Conservation (phyloP, 30 jellyfish, hydroid and myxozoan genomes). For the Clytia hemisphaerica region DNA sequence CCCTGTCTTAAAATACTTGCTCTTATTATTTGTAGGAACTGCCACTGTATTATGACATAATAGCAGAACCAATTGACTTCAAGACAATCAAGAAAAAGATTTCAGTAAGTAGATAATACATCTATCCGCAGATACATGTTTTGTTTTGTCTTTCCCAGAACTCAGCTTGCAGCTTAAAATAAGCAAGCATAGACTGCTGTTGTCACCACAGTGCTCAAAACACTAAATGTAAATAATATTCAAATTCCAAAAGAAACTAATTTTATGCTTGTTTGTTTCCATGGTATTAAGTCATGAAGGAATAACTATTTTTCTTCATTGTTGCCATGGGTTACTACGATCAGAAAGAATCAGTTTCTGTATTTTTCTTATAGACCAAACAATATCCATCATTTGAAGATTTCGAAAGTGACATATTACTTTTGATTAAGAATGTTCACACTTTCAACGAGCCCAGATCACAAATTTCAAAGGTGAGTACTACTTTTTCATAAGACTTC, state of each 20-base stretch:
- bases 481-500: too few relatives aligned
- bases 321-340: not conserved
- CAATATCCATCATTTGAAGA: constrained; percentile 61
- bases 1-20: not conserved
- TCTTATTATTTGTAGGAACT: constrained; percentile 39
- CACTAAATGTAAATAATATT: not conserved
- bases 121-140: not conserved
- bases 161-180: too few relatives aligned
- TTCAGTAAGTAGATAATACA: not conserved
- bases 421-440: constrained; percentile 82
- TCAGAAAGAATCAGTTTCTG: not conserved
- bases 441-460: constrained; percentile 91
- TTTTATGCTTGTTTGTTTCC: not conserved
- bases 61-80: constrained; percentile 75
- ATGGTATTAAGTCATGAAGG: too few relatives aligned
- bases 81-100: constrained; percentile 48
- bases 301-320: too few relatives aligned
- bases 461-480: constrained; percentile 80
- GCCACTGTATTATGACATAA: constrained; percentile 81
- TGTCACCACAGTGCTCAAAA: not conserved
- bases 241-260: too few relatives aligned
- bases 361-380: constrained; percentile 31
- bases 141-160: too few relatives aligned
- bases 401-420: constrained; percentile 70
- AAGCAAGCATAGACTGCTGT: not conserved